Evolutionary conservation across 2,113 vertebrate species (phyloP).

Genomic region (Salvelinus alpinus): DNA sequence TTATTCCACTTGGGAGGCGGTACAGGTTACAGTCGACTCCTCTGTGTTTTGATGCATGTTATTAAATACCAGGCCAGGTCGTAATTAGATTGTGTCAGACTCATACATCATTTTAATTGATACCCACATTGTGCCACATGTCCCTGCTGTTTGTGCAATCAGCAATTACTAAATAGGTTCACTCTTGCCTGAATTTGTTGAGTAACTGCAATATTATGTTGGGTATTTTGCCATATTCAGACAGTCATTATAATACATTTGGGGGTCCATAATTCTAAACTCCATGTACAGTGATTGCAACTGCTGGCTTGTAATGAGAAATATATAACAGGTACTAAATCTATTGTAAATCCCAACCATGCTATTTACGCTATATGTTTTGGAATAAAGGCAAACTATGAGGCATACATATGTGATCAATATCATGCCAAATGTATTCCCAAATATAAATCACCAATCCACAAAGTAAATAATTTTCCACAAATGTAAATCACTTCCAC

Average conservation of each 20-base stretch:
- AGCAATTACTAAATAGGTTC: conserved; percentile 18
- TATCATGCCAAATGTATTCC: conserved; percentile 21
- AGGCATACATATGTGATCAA: conserved; percentile 10
- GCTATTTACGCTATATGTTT: too few relatives aligned
- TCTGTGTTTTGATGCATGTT: conserved; percentile 45
- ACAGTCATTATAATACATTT: neutral
- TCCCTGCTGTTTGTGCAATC: conserved; percentile 18
- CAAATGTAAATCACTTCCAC: too few relatives aligned
- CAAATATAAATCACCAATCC: conserved; percentile 9
- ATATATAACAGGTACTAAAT: neutral
- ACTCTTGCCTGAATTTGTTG: neutral
- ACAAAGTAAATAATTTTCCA: too few relatives aligned
- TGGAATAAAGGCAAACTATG: neutral
- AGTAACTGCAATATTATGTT: neutral
- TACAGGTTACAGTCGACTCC: neutral
- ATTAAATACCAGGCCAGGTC: conserved; percentile 39
- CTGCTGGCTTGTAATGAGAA: neutral
- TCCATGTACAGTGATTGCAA: neutral
- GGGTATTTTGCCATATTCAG: neutral
- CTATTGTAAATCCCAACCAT: neutral
- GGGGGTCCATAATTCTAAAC: neutral
- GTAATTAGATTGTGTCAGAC: conserved; percentile 40
- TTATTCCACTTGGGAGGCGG: too few relatives aligned
- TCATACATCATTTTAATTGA: conserved; percentile 57
- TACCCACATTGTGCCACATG: conserved; percentile 32